Evolutionary conservation across 1,140 invertebrate species (phyloP).

Genomic region (Lutraria rhynchaena): DNA sequence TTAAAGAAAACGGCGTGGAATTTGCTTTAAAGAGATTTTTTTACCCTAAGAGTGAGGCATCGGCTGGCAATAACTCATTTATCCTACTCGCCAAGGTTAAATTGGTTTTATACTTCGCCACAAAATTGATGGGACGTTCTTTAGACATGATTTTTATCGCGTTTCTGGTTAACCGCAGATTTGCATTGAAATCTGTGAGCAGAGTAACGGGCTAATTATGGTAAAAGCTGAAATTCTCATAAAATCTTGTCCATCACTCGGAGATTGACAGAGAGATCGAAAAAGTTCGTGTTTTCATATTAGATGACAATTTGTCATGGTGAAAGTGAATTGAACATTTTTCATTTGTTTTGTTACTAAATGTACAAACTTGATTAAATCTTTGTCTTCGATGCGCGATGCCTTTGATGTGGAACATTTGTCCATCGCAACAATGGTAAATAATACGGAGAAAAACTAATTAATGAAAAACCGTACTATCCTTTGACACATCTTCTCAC

Average conservation of each 20-base stretch:
- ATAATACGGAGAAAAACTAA: slow-evolving; percentile 48
- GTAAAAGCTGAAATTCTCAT: slow-evolving; percentile 53
- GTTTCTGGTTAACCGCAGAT: slow-evolving; percentile 49
- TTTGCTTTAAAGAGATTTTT: too few relatives aligned
- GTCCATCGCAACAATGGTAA: slow-evolving; percentile 49
- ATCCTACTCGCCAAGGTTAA: too few relatives aligned
- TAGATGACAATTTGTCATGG: slow-evolving; percentile 58
- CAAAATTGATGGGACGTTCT: slow-evolving; percentile 3
- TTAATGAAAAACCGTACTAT: slow-evolving; percentile 53
- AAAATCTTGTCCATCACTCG: slow-evolving; percentile 43
- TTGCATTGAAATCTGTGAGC: slow-evolving; percentile 23
- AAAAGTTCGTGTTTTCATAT: slow-evolving; percentile 54
- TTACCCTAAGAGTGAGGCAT: too few relatives aligned
- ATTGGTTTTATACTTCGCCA: neutral
- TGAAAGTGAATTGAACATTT: slow-evolving; percentile 56
- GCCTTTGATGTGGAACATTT: slow-evolving; percentile 58
- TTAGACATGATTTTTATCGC: slow-evolving; percentile 17
- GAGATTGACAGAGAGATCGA: slow-evolving; percentile 42
- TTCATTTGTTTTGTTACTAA: slow-evolving; percentile 59
- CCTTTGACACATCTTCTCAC: slow-evolving; percentile 49
- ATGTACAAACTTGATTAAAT: slow-evolving; percentile 61
- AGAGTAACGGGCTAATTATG: slow-evolving; percentile 45
- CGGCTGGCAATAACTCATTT: too few relatives aligned
- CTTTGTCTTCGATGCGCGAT: slow-evolving; percentile 52
- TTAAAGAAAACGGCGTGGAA: too few relatives aligned